Evolutionary conservation across 2,888 invertebrate genomes (phyloP).

Genomic region (Orchesellides sinensis): DNA sequence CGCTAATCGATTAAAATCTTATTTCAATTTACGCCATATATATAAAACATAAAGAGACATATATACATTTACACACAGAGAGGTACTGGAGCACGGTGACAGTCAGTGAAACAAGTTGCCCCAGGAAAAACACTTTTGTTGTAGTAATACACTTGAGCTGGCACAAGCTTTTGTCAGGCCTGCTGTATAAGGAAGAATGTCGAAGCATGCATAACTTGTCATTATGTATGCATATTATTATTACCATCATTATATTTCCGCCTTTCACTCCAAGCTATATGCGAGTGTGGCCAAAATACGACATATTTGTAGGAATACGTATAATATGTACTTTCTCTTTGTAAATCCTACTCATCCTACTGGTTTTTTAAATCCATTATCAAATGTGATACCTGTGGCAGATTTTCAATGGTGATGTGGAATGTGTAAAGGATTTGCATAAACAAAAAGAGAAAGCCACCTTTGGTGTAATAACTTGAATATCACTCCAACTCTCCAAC

Average conservation of each 20-base stretch:
- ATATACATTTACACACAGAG: no score
- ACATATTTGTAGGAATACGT: background rate
- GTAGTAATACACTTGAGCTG: background rate
- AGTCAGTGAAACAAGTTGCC: slow-evolving; percentile 16
- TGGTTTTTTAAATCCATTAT: background rate
- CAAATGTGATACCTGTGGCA: slow-evolving; percentile 5
- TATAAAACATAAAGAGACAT: no score
- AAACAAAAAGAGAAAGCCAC: slow-evolving; percentile 11
- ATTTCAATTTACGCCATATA: slow-evolving; percentile 48
- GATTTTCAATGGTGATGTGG: background rate
- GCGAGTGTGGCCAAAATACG: no score
- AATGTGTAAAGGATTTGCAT: background rate
- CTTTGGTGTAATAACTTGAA: background rate
- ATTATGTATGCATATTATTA: no score
- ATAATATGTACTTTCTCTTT: background rate
- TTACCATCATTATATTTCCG: slow-evolving; percentile 57
- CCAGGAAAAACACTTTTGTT: background rate
- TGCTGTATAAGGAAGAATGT: slow-evolving; percentile 19
- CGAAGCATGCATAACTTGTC: slow-evolving; percentile 20
- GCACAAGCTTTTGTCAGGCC: no score
- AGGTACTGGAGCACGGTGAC: slow-evolving; percentile 14
- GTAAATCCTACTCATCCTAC: background rate
- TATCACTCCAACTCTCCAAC: background rate
- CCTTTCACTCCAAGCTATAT: no score
- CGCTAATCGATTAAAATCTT: slow-evolving; percentile 60